Evolutionary conservation across 2,888 invertebrate species (phyloP), one percentile per base, ranked within the genome.

Genomic region (Globia sparganii): DNA sequence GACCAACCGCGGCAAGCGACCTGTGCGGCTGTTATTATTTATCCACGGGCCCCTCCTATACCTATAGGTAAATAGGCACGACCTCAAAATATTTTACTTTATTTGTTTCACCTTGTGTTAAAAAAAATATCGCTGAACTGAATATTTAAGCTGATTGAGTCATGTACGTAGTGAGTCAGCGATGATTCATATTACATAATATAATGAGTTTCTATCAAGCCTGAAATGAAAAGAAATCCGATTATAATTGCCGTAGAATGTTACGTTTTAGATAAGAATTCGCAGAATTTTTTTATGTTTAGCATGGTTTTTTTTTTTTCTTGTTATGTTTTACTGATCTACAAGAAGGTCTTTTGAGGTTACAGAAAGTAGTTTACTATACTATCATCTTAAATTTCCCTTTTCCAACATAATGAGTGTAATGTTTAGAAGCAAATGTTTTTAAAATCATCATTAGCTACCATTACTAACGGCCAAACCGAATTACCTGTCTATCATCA

Each of bases 161-260:
- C 74, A 70, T 59, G 5, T 25, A 11, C 1, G 11, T 28, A 11
- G 31, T 49, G 56, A 69, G 21, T 78, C 58, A 84, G 31, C 28
- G 8, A 62, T 84, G 49, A 84, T 66, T 81, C 74, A 84, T 53
- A n/a, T 18, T 43, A 43, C 15, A 4, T 43, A 43, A 0, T 5
- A 9, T 58, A 43, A 43, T 43, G 31, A 81, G 34, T 75, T 65
- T 21, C 56, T 46, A 46, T 66, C 18, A 65, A 43, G 15, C 56
- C 18, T 67, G 40, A 66, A 70, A 71, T 5, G 49, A 49, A 80
- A 68, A 11, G 9, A 53, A 77, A n/a, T 34, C 15, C 13, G n/a
- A 43, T 70, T 66, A 18, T 34, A 75, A 43, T 59, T 61, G 11
- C 34, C 61, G n/a, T 58, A n/a, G 4, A 31, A 82, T 15, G 37